Evolutionary conservation across 2,797 vertebrate genomes (phyloP).

Genomic region (Acipenser ruthenus): DNA sequence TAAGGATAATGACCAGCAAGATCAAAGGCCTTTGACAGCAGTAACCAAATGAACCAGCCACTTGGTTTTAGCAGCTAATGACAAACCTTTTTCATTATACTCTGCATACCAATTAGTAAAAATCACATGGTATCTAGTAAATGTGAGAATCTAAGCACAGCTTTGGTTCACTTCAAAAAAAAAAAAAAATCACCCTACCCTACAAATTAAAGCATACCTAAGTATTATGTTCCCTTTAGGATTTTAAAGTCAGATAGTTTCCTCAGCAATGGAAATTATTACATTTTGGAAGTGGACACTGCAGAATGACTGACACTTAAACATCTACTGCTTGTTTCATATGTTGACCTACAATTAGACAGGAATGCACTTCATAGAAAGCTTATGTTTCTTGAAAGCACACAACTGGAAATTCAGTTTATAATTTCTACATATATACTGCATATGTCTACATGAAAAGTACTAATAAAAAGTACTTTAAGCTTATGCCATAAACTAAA

Average conservation of each 20-base stretch:
- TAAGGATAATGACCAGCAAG: conserved; percentile 57
- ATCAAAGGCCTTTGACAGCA: conserved; percentile 76
- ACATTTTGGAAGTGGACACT: too few species aligned
- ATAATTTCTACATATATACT: conserved; percentile 17
- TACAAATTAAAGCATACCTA: conserved; percentile 17
- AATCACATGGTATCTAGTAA: conserved; percentile 63
- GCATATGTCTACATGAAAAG: too few species aligned
- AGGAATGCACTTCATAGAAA: conserved; percentile 11
- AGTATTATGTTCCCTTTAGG: conserved; percentile 31
- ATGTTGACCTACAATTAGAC: conserved; percentile 19
- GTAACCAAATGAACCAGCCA: conserved; percentile 87
- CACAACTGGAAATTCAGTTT: conserved; percentile 8
- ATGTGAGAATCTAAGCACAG: conserved; percentile 59
- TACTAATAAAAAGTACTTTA: too few species aligned
- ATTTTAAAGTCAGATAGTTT: conserved; percentile 12
- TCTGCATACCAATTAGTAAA: conserved; percentile 32
- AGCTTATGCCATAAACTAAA: too few species aligned
- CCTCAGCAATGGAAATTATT: background rate
- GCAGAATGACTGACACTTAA: conserved; percentile 8
- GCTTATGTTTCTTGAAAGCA: conserved; percentile 10
- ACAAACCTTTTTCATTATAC: conserved; percentile 35
- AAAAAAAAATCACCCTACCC: conserved; percentile 15
- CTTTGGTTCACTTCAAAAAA: conserved; percentile 34
- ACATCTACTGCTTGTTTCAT: conserved; percentile 18
- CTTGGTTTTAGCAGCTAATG: conserved; percentile 75